Conservation (phyloP, 2,113 vertebrate genomes). For the Callithrix jacchus region DNA sequence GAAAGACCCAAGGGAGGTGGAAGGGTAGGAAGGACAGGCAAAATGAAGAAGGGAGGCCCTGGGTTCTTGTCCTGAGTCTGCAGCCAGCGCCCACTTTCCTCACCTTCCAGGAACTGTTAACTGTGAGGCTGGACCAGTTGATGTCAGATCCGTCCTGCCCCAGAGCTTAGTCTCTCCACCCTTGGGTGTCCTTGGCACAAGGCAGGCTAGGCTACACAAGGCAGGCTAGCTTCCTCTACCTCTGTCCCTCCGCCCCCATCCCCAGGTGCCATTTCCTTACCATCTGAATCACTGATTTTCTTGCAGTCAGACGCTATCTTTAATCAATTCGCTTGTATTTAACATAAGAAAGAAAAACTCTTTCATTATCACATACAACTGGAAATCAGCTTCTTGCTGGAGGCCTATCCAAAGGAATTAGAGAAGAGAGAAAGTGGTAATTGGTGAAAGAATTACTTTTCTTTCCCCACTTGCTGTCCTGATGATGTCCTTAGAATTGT, state of each 20-base stretch:
- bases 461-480: neutral
- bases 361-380: slow-evolving; percentile 28
- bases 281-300: slow-evolving; percentile 25
- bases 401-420: neutral
- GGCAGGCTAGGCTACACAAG: neutral
- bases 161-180: neutral
- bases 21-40: neutral
- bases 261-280: neutral
- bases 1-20: neutral
- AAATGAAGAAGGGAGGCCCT: neutral
- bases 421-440: slow-evolving; percentile 46
- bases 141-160: neutral
- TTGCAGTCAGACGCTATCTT: slow-evolving; percentile 32
- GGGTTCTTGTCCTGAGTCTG: neutral
- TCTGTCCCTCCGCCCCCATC: neutral
- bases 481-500: neutral
- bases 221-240: neutral
- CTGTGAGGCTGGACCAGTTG: neutral
- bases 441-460: slow-evolving; percentile 28
- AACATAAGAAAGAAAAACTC: slow-evolving; percentile 51
- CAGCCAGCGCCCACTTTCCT: neutral
- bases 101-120: neutral
- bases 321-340: slow-evolving; percentile 65
- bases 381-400: slow-evolving; percentile 7
- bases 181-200: neutral